These are phyloP conservation scores for Geodia barretti DNA, from an alignment of 37 sponge, comb jelly and placozoan species.

Conservation along the genomic window DNA sequence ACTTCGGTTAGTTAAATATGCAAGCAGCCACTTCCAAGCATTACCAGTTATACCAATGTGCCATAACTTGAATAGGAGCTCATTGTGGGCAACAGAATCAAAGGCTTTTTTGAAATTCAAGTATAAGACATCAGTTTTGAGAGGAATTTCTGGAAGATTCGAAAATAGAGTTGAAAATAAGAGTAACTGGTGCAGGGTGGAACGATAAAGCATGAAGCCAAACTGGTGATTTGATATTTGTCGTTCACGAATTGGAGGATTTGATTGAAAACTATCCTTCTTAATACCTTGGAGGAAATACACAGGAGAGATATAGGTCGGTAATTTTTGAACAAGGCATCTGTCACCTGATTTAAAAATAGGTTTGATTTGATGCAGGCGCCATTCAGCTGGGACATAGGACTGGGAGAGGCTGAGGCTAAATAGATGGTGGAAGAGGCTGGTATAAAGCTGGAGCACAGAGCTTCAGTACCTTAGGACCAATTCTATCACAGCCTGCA, in stretches of 20 bases:
- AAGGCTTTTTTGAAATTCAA: conserved; percentile 34
- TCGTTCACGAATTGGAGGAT: background rate
- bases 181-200: conserved; percentile 8
- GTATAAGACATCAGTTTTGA: background rate
- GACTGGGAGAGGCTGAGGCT: background rate
- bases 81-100: conserved; percentile 27
- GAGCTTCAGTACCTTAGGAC: background rate
- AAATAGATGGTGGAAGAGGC: background rate
- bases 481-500: background rate
- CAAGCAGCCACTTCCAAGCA: conserved; percentile 23
- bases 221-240: conserved; percentile 6
- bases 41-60: conserved; percentile 14
- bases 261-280: conserved; percentile 5
- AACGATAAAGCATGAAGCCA: conserved; percentile 12
- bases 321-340: conserved; percentile 11
- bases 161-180: background rate
- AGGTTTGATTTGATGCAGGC: conserved; percentile 20
- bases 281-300: conserved; percentile 20
- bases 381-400: conserved; percentile 24
- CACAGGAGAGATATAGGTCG: conserved; percentile 37
- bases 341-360: conserved; percentile 24
- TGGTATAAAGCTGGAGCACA: background rate
- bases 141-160: background rate
- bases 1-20: conserved; percentile 1
- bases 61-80: conserved; percentile 21